Evolutionary conservation across 2,797 vertebrate genomes (phyloP).

Genomic region (Manis pentadactyla): DNA sequence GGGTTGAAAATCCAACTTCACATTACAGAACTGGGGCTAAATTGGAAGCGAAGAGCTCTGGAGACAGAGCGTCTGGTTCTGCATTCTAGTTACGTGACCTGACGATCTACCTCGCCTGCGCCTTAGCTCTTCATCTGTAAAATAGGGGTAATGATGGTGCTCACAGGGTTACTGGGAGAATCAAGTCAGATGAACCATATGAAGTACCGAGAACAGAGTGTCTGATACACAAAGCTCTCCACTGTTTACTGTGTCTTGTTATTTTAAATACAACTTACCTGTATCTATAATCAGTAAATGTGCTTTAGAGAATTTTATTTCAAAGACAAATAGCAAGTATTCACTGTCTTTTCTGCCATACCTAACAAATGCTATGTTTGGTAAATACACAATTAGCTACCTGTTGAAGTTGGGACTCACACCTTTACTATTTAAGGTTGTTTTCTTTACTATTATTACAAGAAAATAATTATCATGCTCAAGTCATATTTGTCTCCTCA

Average conservation of each 20-base stretch:
- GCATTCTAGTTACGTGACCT: neutral
- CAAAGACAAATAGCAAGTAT: constrained; percentile 33
- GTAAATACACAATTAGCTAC: neutral
- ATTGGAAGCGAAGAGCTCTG: constrained; percentile 53
- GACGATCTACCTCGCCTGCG: constrained; percentile 2
- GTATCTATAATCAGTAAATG: constrained; percentile 51
- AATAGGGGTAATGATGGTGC: constrained; percentile 12
- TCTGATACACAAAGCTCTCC: neutral
- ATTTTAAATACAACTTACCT: constrained; percentile 52
- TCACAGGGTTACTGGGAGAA: constrained; percentile 20
- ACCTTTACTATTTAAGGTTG: constrained; percentile 62
- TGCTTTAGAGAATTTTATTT: constrained; percentile 49
- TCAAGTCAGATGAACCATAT: constrained; percentile 50
- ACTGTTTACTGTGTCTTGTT: constrained; percentile 24
- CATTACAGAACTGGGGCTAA: constrained; percentile 40
- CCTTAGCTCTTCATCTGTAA: constrained; percentile 44
- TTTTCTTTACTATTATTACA: constrained; percentile 68
- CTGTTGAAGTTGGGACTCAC: constrained; percentile 1
- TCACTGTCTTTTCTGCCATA: constrained; percentile 20
- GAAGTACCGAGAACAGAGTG: constrained; percentile 11
- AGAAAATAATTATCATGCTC: constrained; percentile 72
- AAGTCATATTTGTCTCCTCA: constrained; percentile 60
- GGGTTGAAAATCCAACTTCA: constrained; percentile 60
- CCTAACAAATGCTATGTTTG: constrained; percentile 9
- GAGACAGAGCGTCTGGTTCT: constrained; percentile 11